These are phyloP conservation scores for Achroia grisella DNA, from an alignment of 1,140 invertebrate species.

Conservation along the genomic window DNA sequence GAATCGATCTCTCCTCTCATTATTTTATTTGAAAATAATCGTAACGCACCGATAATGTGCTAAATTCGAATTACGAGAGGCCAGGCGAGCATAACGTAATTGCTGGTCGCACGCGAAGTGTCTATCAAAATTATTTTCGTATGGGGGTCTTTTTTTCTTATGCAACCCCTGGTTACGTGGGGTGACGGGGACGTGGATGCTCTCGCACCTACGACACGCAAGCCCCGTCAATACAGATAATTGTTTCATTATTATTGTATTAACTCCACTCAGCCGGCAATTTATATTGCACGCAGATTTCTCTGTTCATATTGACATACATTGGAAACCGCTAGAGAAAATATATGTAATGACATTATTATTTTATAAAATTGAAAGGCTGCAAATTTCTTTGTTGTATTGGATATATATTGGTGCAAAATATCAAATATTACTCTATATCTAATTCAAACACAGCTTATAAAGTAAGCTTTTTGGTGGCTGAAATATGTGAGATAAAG, in stretches of 20 bases:
- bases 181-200: slow-evolving; percentile 28
- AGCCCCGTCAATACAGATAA: slow-evolving; percentile 55
- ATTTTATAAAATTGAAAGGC: too few relatives aligned
- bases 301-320: slow-evolving; percentile 2
- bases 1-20: slow-evolving; percentile 31
- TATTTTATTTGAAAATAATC: slow-evolving; percentile 31
- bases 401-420: too few relatives aligned
- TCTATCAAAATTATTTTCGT: slow-evolving; percentile 67
- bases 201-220: slow-evolving; percentile 44
- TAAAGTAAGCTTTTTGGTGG: too few relatives aligned
- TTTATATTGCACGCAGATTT: slow-evolving; percentile 35
- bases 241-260: slow-evolving; percentile 71
- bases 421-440: too few relatives aligned
- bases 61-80: slow-evolving; percentile 48
- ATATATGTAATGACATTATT: too few relatives aligned
- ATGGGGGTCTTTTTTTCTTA: slow-evolving; percentile 47
- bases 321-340: neutral
- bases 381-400: too few relatives aligned
- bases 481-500: too few relatives aligned
- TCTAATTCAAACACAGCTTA: too few relatives aligned
- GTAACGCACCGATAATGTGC: slow-evolving; percentile 56
- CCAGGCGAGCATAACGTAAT: slow-evolving; percentile 37
- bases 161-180: slow-evolving; percentile 44
- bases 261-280: slow-evolving; percentile 57
- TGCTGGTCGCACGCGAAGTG: slow-evolving; percentile 62